A percentile compares a stretch with the other conserved stretches of the same genome.
phyloP scores from a whole-genome alignment of 92 coral and sea anemone species.

The Palythoa caribaeorum region DNA sequence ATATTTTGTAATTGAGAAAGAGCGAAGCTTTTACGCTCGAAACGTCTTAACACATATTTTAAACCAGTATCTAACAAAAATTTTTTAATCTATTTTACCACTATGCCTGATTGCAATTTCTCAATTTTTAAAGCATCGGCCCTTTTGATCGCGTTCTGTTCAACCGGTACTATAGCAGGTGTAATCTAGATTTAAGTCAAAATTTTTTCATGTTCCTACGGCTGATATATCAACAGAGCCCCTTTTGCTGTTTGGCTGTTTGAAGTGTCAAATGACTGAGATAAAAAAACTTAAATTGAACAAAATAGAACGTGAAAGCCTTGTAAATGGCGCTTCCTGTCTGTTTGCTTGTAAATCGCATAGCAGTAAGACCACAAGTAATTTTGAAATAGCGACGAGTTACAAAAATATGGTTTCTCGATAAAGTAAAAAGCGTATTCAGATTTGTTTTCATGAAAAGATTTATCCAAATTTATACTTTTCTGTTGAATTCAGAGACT shows the following conservation, averaged over 20 bases:
- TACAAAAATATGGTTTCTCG: not conserved
- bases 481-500: too few relatives aligned
- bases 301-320: not conserved
- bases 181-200: not conserved
- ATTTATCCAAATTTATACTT: too few relatives aligned
- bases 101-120: too few relatives aligned
- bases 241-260: not conserved
- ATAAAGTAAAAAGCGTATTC: not conserved
- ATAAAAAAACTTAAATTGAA: not conserved
- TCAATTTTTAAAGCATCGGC: not conserved
- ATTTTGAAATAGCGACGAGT: not conserved
- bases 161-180: not conserved
- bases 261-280: not conserved
- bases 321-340: not conserved
- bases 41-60: too few relatives aligned
- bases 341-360: not conserved
- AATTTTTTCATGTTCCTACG: not conserved
- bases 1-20: too few relatives aligned
- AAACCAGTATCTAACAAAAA: too few relatives aligned
- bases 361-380: constrained; percentile 21
- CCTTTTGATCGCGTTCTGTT: not conserved
- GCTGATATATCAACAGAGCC: not conserved
- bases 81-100: too few relatives aligned
- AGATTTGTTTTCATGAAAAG: not conserved
- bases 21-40: too few relatives aligned